phyloP scores from a whole-genome alignment of 2,888 invertebrate species.

The Blastobasis lacticolella region DNA sequence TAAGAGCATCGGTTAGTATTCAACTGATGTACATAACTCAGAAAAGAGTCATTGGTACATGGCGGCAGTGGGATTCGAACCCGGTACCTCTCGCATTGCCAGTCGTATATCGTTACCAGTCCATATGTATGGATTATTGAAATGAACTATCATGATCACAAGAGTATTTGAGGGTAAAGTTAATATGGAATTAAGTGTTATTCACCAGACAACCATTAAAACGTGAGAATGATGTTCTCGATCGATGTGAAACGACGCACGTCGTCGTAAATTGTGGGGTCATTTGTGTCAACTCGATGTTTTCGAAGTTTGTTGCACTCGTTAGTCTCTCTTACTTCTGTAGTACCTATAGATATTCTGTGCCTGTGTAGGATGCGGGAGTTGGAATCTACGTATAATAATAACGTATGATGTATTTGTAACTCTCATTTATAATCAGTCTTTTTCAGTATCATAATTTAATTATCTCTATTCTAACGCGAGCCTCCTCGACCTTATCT shows the following conservation, averaged over 20 bases:
- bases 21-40: too few species aligned
- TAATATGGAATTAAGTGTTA: not conserved
- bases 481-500: too few species aligned
- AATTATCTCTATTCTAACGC: not conserved
- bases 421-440: too few species aligned
- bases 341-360: not conserved
- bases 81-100: too few species aligned
- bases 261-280: not conserved
- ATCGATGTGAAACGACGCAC: not conserved
- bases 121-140: too few species aligned
- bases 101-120: too few species aligned
- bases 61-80: too few species aligned
- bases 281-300: not conserved
- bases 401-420: not conserved
- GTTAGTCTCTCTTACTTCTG: not conserved
- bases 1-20: too few species aligned
- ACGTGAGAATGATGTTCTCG: not conserved
- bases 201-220: not conserved
- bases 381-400: not conserved
- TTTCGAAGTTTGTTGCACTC: not conserved
- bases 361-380: not conserved
- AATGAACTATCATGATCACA: not conserved
- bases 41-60: too few species aligned
- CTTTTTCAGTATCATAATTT: too few species aligned
- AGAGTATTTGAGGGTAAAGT: not conserved